Conservation (phyloP, 1,140 invertebrate species). For the Himalopsyche phryganea region DNA sequence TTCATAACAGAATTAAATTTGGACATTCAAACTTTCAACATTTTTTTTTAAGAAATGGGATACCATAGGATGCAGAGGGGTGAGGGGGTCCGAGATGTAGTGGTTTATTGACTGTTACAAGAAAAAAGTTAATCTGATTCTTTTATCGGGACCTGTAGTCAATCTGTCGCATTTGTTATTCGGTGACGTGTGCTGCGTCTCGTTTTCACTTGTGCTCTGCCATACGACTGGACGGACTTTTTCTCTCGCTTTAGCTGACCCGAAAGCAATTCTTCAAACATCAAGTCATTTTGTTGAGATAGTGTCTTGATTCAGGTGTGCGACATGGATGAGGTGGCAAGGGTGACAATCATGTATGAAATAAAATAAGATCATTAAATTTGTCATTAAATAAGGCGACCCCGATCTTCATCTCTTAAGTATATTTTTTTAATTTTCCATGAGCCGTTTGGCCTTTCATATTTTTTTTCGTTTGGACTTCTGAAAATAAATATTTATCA, state of each 20-base stretch:
- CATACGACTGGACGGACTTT: background rate
- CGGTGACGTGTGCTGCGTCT: background rate
- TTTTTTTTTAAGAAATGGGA: no score
- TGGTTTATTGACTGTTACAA: slow-evolving; percentile 11
- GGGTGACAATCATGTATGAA: background rate
- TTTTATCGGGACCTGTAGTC: slow-evolving; percentile 19
- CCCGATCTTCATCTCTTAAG: no score
- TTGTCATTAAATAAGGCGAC: no score
- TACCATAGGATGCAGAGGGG: no score
- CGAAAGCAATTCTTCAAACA: slow-evolving; percentile 23
- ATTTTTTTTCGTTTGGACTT: no score
- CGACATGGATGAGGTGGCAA: slow-evolving; percentile 12
- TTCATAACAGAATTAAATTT: no score
- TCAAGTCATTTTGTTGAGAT: slow-evolving; percentile 17
- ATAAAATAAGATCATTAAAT: no score
- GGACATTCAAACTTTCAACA: no score
- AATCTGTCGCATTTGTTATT: slow-evolving; percentile 10
- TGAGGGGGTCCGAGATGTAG: background rate
- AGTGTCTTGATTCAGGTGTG: slow-evolving; percentile 14
- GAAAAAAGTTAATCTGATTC: slow-evolving; percentile 20
- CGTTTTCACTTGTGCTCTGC: background rate
- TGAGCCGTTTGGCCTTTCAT: no score
- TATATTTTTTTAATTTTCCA: no score
- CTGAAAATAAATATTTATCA: no score
- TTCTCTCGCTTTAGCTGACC: slow-evolving; percentile 2